These are phyloP conservation scores for Corythaeola cristata DNA, from an alignment of 2,113 vertebrate genomes.

Conservation along the genomic window DNA sequence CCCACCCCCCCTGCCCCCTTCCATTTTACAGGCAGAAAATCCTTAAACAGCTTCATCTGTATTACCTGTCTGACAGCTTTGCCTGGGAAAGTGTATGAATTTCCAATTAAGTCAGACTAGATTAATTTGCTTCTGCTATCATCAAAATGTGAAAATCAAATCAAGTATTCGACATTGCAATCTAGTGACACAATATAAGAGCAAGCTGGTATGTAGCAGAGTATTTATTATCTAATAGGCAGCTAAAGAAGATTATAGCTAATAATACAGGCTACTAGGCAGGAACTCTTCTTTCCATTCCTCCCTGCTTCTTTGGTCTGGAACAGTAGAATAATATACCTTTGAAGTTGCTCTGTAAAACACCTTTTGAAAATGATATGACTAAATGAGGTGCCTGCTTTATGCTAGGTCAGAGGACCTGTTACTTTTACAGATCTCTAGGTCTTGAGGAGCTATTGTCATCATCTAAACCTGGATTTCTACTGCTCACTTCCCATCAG, in stretches of 20 bases:
- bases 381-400: background rate
- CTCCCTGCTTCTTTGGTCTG: background rate
- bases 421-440: background rate
- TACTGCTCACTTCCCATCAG: slow-evolving; percentile 6
- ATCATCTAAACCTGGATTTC: slow-evolving; percentile 21
- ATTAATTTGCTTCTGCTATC: slow-evolving; percentile 21
- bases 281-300: background rate
- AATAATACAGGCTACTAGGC: background rate
- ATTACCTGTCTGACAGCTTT: slow-evolving; percentile 17
- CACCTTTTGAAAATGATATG: slow-evolving; percentile 16
- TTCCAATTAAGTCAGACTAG: slow-evolving; percentile 35
- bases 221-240: background rate
- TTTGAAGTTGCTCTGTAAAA: background rate
- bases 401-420: background rate
- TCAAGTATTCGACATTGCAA: background rate
- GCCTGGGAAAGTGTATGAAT: background rate
- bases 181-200: background rate
- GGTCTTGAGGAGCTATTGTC: background rate
- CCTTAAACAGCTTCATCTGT: slow-evolving; percentile 17
- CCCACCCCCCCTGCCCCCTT: background rate
- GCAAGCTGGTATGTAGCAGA: background rate
- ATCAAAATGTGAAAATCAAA: slow-evolving; percentile 30
- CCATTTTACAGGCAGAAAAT: slow-evolving; percentile 38
- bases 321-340: background rate
- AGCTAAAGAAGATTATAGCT: background rate